A percentile compares a stretch with the other conserved stretches of the same genome.
Evolutionary conservation across 2,888 invertebrate genomes (phyloP).

Genomic region (Anticlea derivata): DNA sequence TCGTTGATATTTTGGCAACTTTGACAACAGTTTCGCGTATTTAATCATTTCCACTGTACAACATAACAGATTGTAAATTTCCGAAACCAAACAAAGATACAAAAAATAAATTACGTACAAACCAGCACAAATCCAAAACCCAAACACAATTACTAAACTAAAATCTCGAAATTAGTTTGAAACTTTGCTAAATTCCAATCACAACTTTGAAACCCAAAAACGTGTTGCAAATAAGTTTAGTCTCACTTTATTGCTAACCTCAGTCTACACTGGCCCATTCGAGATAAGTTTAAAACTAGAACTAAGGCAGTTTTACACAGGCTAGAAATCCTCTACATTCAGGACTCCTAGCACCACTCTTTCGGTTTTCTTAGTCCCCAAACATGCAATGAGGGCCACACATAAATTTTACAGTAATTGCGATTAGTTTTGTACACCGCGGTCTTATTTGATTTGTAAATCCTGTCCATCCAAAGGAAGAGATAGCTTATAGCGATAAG

Average conservation of each 20-base stretch:
- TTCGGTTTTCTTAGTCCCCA: background rate
- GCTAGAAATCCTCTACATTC: background rate
- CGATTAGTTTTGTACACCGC: too few species aligned
- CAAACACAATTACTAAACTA: constrained; percentile 32
- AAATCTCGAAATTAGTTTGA: constrained; percentile 32
- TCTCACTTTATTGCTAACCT: constrained; percentile 31
- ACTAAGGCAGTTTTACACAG: constrained; percentile 7
- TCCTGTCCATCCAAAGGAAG: too few species aligned
- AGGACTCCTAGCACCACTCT: background rate
- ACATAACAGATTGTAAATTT: too few species aligned
- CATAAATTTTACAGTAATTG: too few species aligned
- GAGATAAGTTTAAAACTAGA: constrained; percentile 7
- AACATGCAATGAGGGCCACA: too few species aligned
- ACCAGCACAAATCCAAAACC: constrained; percentile 19
- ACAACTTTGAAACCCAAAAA: constrained; percentile 35
- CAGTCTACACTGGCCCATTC: constrained; percentile 10
- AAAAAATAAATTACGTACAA: constrained; percentile 5
- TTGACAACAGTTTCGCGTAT: too few species aligned
- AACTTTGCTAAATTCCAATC: constrained; percentile 36
- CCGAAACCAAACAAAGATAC: too few species aligned
- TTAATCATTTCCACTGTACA: background rate
- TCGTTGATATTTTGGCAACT: too few species aligned
- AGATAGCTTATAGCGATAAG: too few species aligned
- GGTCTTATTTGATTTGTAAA: too few species aligned
- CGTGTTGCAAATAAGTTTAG: constrained; percentile 37